These are phyloP conservation scores for Plagodis pulveraria DNA, from an alignment of 2,888 invertebrate species.

Conservation along the genomic window DNA sequence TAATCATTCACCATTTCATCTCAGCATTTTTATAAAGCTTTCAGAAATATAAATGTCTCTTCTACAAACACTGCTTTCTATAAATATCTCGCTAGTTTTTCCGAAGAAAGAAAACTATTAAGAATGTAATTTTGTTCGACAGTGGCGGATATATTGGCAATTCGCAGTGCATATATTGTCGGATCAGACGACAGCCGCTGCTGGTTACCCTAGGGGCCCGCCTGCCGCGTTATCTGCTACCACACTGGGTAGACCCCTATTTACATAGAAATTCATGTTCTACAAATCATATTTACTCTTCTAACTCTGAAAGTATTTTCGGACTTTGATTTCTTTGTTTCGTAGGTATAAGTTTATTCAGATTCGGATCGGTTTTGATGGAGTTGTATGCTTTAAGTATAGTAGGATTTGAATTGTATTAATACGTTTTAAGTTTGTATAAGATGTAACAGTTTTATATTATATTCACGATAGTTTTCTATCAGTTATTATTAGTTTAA, in stretches of 20 bases:
- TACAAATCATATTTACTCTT: neutral
- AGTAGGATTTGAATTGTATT: too few species aligned
- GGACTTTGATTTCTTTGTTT: neutral
- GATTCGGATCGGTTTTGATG: too few species aligned
- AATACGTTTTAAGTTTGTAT: too few species aligned
- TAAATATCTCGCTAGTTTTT: slow-evolving; percentile 15
- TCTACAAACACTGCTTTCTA: slow-evolving; percentile 7
- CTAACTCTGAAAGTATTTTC: slow-evolving; percentile 1
- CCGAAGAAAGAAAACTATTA: slow-evolving; percentile 42
- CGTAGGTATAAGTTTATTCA: neutral
- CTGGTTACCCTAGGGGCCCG: slow-evolving; percentile 42
- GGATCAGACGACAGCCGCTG: slow-evolving; percentile 46
- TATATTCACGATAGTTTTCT: too few species aligned
- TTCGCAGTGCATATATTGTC: slow-evolving; percentile 56
- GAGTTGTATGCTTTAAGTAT: too few species aligned
- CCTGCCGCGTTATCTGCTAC: slow-evolving; percentile 49
- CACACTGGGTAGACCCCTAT: slow-evolving; percentile 34
- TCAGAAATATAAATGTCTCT: neutral
- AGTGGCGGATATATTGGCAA: slow-evolving; percentile 59
- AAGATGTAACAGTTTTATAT: too few species aligned
- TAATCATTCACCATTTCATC: too few species aligned
- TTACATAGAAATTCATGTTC: slow-evolving; percentile 15
- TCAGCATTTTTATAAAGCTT: neutral
- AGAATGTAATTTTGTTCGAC: slow-evolving; percentile 49
- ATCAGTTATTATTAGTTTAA: too few species aligned